phyloP scores from a whole-genome alignment of 2,797 vertebrate species.

The Taeniopygia guttata region DNA sequence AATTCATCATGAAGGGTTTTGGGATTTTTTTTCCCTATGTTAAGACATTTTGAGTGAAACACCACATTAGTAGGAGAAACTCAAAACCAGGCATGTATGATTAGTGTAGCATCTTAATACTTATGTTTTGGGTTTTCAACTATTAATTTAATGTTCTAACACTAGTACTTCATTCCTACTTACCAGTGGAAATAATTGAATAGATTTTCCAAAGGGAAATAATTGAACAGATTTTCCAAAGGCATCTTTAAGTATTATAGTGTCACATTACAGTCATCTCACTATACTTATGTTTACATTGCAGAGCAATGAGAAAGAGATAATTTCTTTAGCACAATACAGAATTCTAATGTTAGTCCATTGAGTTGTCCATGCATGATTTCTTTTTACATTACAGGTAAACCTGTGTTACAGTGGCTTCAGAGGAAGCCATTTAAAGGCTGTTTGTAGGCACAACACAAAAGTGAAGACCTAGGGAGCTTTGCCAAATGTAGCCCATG shows the following conservation, averaged over 20 bases:
- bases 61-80: not conserved
- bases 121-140: not conserved
- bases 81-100: not conserved
- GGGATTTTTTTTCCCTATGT: accelerated
- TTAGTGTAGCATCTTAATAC: not conserved
- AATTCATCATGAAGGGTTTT: not conserved
- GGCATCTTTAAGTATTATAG: not conserved
- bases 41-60: not conserved
- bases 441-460: conserved; percentile 44
- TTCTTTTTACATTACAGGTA: conserved; percentile 63
- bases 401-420: conserved; percentile 30
- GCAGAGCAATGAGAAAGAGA: conserved; percentile 2
- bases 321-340: not conserved
- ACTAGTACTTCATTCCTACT: not conserved
- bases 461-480: not conserved
- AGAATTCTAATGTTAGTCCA: conserved; percentile 54
- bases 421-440: conserved; percentile 56
- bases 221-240: not conserved
- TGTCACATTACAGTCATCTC: not conserved
- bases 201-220: not conserved
- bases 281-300: not conserved
- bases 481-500: not conserved
- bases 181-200: not conserved
- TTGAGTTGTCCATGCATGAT: conserved; percentile 49
- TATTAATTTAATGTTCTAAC: not conserved